A percentile compares a stretch with the other conserved stretches of the same genome.
These are phyloP conservation scores for Chroicocephalus ridibundus DNA, from an alignment of 2,113 vertebrate species.

Conservation along the genomic window DNA sequence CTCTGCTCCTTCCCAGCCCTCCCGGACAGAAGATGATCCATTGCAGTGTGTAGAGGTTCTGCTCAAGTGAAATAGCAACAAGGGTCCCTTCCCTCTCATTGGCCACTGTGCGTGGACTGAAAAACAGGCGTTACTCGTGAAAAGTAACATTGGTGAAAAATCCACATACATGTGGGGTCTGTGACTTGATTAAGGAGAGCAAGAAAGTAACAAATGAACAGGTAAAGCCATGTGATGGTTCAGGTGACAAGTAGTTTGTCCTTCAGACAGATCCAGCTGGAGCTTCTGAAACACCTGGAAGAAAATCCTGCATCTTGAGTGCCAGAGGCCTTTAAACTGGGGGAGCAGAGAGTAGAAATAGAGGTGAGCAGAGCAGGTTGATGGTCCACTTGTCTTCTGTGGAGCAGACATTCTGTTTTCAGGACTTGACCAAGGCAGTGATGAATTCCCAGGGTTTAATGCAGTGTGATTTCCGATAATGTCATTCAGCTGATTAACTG, in stretches of 20 bases:
- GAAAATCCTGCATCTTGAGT: background rate
- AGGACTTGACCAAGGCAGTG: background rate
- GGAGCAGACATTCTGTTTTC: background rate
- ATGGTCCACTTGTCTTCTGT: background rate
- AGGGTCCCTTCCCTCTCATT: background rate
- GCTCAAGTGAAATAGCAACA: background rate
- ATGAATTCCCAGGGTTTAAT: background rate
- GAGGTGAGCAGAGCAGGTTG: background rate
- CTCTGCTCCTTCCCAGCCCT: background rate
- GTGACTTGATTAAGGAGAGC: background rate
- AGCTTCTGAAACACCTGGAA: background rate
- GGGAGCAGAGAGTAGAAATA: background rate
- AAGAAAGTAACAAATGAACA: background rate
- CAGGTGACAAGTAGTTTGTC: background rate
- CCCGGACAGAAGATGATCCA: background rate
- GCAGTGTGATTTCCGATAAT: background rate
- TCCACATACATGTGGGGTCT: background rate
- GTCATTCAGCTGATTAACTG: background rate
- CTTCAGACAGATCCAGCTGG: background rate
- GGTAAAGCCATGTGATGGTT: background rate
- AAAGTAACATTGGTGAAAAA: background rate
- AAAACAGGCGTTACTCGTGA: background rate
- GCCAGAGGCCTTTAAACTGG: background rate
- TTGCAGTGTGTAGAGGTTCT: background rate
- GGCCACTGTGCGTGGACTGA: background rate